Base-by-base conservation (phyloP, 2,888 invertebrate genomes). In the Hirtodrosophila duncani region DNA sequence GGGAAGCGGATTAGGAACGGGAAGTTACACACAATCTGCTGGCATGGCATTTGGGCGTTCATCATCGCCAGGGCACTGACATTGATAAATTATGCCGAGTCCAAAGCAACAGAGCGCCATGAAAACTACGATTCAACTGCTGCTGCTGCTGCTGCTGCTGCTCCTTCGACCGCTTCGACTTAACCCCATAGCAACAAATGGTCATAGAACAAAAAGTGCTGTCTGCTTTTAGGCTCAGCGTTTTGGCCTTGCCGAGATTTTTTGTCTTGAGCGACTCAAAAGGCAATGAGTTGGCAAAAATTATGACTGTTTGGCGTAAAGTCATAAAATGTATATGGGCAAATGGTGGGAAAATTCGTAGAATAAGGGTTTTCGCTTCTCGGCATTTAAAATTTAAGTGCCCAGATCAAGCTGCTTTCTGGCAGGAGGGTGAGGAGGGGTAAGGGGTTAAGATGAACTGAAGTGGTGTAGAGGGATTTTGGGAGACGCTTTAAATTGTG, bases 221-320 rank as follows among this genome's bases (percentile, higher is more conserved):
- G 63, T 49, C 37, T 45, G 36, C 57, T 46, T 37, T 56, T 49
- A 37, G 49, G 53, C 56, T 11, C 46, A 27, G 27, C 3, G 11
- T 53, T 52, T 55, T 24, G 38, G 37, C 48, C 58, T 55, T 43
- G 60, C 46, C 14, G 62, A 60, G 70, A 78, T 80, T 78, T 67
- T 44, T 21, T 17, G 3, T 21, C 16, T 24, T 13, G 3, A 18
- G 13, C 21, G 7, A 34, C 44, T 52, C 48, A 46, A 57, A 57
- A 62, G 61, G 63, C 75, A 75, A 78, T 75, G 75, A 75, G 67
- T 81, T 58, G 78, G 74, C 81, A 78, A 60, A 80, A 75, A 78
- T 78, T 65, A 75, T 70, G 64, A 71, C 59, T 71, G 44, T 41
- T 56, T 39, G 52, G 46, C 55, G 31, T 41, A 39, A 56, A 67